Base-by-base conservation (phyloP, 2,888 invertebrate species). In the Apoderus coryli region DNA sequence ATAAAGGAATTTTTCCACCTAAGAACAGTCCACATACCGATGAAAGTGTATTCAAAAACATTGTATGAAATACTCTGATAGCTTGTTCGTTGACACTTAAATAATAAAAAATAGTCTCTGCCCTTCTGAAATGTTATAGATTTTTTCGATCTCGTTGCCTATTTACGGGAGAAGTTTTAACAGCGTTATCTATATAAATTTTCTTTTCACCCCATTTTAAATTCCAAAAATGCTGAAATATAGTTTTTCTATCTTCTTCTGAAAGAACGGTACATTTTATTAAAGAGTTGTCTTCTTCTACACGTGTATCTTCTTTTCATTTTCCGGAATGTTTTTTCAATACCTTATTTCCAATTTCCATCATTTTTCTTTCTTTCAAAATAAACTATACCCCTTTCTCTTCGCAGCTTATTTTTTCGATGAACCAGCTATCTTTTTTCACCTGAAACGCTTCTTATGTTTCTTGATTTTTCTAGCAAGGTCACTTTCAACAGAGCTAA, bases 141-240 rank as follows among this genome's bases (percentile, higher is more conserved):
- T 19, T 15, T 32, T 34, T 34, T 26, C 31, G 24, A 14, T 34
- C 31, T 9, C 31, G 10, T 11, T 15, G 26, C 10, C 34, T 27
- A 16, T 31, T 31, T 25, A 22, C 23, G 14, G 25, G 24, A 22
- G 12, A 15, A 12, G 10, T 14, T 23, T 34, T 11, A 12, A 34
- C 31, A 22, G 11, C 23, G 16, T 19, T 22, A 31, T 37, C 27
- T 16, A 37, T 27, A 26, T 29, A 37, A 10, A 34, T 9, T 15
- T 32, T 34, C 16, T 34, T 31, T 34, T 37, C 29, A 5, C 31
- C 27, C 29, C 36, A 34, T n/a, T 16, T 35, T 4, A 27, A 14
- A 10, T 33, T 29, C 31, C 28, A 35, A 27, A 27, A 29, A 13
- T 22, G 7, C 14, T 26, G 14, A 28, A 34, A 34, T n/a, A 31